Evolutionary conservation across 2,797 vertebrate species (phyloP).

Genomic region (Anolis apletophallus): DNA sequence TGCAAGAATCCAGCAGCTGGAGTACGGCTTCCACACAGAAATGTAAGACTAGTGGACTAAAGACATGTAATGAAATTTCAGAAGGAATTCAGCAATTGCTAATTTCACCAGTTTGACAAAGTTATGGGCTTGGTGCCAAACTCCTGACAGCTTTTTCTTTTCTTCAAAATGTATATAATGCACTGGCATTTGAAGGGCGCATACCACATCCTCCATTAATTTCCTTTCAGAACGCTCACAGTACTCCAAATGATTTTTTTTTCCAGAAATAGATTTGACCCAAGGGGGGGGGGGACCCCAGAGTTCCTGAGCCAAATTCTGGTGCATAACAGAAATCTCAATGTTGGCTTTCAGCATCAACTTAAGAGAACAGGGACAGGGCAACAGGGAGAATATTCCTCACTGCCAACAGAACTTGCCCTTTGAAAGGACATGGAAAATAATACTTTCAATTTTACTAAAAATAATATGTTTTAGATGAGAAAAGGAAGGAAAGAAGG

Average conservation of each 20-base stretch:
- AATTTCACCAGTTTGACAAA: background rate
- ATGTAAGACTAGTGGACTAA: background rate
- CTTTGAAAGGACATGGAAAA: background rate
- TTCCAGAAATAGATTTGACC: background rate
- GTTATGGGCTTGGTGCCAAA: background rate
- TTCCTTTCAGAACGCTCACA: background rate
- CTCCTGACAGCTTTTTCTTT: background rate
- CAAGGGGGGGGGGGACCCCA: background rate
- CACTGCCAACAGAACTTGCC: background rate
- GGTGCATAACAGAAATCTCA: background rate
- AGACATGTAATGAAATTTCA: background rate
- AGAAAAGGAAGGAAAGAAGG: background rate
- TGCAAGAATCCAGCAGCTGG: background rate
- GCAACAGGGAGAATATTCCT: background rate
- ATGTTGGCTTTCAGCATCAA: background rate
- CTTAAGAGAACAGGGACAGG: background rate
- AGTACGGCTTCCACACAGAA: background rate
- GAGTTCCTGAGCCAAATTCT: background rate
- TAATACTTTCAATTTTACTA: background rate
- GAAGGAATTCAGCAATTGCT: background rate
- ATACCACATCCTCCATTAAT: background rate
- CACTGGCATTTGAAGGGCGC: background rate
- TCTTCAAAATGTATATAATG: background rate
- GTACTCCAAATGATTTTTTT: background rate
- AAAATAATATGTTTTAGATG: background rate